Conservation (phyloP, 1,140 invertebrate species). For the Ceratina calcarata region DNA sequence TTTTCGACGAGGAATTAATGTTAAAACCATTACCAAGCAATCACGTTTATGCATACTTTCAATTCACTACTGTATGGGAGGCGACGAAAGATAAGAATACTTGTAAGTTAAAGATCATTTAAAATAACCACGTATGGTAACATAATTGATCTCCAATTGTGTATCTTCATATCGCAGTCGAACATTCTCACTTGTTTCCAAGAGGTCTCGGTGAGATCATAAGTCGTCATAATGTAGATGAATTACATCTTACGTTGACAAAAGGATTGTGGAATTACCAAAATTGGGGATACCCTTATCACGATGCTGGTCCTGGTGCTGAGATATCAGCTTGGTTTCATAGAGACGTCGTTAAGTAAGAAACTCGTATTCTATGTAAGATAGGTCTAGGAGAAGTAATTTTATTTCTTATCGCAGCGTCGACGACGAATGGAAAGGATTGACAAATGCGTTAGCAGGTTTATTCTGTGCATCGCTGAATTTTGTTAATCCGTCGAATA, state of each 20-base stretch:
- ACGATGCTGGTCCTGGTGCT: constrained; percentile 94
- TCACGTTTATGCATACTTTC: constrained; percentile 91
- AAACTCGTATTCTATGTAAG: too few species aligned
- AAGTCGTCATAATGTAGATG: constrained; percentile 90
- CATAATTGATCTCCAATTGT: background rate
- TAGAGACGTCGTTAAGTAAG: constrained; percentile 75
- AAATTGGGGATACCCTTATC: constrained; percentile 94
- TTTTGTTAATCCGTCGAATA: constrained; percentile 95
- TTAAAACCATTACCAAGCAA: constrained; percentile 89
- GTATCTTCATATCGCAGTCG: constrained; percentile 81
- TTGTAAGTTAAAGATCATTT: constrained; percentile 79
- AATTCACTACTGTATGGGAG: constrained; percentile 91
- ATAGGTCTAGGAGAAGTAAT: background rate
- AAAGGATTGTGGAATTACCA: constrained; percentile 96
- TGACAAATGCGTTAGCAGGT: constrained; percentile 94
- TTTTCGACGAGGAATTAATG: constrained; percentile 90
- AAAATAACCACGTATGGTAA: too few species aligned
- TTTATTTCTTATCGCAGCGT: constrained; percentile 78
- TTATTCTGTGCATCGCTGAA: constrained; percentile 97
- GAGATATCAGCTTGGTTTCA: constrained; percentile 96
- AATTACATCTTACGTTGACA: constrained; percentile 94
- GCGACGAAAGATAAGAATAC: constrained; percentile 77
- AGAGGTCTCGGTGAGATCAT: constrained; percentile 95
- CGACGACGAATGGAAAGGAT: constrained; percentile 91
- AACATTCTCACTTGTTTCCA: constrained; percentile 94